phyloP scores from a whole-genome alignment of 2,888 invertebrate species.

The Zele albiditarsus region DNA sequence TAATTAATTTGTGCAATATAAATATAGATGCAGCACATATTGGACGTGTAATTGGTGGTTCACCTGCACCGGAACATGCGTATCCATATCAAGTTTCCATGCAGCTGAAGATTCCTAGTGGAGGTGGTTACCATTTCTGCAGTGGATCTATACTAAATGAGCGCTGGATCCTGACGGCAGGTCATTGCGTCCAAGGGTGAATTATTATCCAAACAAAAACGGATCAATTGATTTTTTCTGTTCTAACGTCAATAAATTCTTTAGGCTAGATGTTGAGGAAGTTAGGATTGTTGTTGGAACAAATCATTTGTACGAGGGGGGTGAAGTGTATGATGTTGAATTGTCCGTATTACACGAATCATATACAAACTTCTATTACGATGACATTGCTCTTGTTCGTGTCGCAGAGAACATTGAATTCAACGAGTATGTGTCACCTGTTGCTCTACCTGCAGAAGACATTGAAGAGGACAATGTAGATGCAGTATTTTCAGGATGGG shows the following conservation, averaged over 20 bases:
- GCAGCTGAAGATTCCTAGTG: background rate
- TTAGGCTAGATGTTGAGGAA: constrained; percentile 27
- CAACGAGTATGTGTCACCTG: constrained; percentile 51
- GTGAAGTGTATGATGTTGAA: constrained; percentile 42
- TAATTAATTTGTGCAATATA: background rate
- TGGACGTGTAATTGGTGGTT: constrained; percentile 39
- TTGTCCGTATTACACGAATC: constrained; percentile 44
- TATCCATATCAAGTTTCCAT: constrained; percentile 43
- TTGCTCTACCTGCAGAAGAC: constrained; percentile 51
- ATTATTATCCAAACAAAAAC: background rate
- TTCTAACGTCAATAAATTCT: constrained; percentile 4
- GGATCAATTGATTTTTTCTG: background rate
- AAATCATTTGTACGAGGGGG: constrained; percentile 47
- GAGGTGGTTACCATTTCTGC: constrained; percentile 34
- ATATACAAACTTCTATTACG: constrained; percentile 36
- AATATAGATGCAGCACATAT: background rate
- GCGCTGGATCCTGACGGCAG: constrained; percentile 43
- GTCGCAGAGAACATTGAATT: constrained; percentile 51
- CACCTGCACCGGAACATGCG: constrained; percentile 37
- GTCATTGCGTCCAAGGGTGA: constrained; percentile 41
- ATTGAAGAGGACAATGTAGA: no score
- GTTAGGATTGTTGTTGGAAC: constrained; percentile 47
- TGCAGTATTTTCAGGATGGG: constrained; percentile 64
- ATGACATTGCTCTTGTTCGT: constrained; percentile 61
- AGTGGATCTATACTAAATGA: constrained; percentile 41